Evolutionary conservation across 2,113 vertebrate genomes (phyloP).

Genomic region (Zosterops japonicus): DNA sequence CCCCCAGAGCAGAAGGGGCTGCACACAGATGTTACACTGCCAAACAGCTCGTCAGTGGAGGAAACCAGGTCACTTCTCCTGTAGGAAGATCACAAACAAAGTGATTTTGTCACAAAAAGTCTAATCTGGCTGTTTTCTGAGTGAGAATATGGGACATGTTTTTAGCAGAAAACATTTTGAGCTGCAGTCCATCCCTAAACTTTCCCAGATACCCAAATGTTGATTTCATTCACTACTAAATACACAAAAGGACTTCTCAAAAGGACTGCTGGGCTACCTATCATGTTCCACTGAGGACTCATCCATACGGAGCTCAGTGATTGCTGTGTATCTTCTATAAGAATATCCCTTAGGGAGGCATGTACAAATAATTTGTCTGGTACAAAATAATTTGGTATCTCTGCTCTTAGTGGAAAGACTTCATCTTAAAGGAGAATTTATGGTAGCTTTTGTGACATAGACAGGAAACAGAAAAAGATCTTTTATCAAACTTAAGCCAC

Average conservation of each 20-base stretch:
- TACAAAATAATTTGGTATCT: background rate
- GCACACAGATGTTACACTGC: background rate
- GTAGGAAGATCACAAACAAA: background rate
- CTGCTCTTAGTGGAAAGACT: background rate
- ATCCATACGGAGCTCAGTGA: background rate
- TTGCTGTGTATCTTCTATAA: background rate
- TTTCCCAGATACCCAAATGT: background rate
- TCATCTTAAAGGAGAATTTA: background rate
- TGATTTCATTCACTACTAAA: background rate
- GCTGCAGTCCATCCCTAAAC: background rate
- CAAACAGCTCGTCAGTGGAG: background rate
- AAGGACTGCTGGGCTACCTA: background rate
- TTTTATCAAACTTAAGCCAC: background rate
- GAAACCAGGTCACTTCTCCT: background rate
- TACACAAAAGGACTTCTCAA: background rate
- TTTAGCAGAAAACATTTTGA: background rate
- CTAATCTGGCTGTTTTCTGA: background rate
- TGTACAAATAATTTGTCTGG: too few relatives aligned
- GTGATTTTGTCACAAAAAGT: background rate
- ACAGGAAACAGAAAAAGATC: background rate
- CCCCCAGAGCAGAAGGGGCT: background rate
- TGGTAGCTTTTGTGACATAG: background rate
- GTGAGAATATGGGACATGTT: accelerated
- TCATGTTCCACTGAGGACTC: background rate
- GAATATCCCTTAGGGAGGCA: background rate